Conservation (phyloP, 2,797 vertebrate species). For the Eidolon dupreanum region DNA sequence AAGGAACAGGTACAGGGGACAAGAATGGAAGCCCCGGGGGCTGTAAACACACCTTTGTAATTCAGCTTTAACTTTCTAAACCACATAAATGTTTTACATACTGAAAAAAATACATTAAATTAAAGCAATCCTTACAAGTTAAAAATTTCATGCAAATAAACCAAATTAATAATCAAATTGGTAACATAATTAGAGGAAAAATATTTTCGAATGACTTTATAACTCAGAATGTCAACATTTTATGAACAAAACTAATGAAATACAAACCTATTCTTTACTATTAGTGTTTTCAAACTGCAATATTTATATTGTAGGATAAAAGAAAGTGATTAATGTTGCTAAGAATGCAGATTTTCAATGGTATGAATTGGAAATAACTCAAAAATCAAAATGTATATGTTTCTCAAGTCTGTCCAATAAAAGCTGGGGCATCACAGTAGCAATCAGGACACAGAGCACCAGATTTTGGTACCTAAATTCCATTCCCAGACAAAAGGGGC, state of each 20-base stretch:
- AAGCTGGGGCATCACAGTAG: neutral
- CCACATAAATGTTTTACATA: neutral
- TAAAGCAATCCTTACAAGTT: neutral
- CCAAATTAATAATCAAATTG: neutral
- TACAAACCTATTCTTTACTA: neutral
- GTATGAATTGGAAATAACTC: neutral
- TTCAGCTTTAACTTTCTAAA: neutral
- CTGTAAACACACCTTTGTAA: neutral
- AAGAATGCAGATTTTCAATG: neutral
- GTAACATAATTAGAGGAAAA: neutral
- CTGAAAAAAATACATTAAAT: neutral
- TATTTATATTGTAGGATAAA: neutral
- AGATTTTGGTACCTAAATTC: neutral
- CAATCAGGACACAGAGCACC: neutral
- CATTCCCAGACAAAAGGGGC: neutral
- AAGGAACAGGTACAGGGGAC: neutral
- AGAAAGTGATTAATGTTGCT: neutral
- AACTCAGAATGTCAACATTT: neutral
- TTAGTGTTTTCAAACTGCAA: neutral
- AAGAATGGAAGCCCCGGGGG: neutral
- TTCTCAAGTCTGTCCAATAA: neutral
- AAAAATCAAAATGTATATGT: neutral
- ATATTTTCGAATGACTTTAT: neutral
- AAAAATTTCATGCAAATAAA: constrained; percentile 27
- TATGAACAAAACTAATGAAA: constrained; percentile 16